phyloP scores from a whole-genome alignment of 2,888 invertebrate species.

The Phortica okadai region DNA sequence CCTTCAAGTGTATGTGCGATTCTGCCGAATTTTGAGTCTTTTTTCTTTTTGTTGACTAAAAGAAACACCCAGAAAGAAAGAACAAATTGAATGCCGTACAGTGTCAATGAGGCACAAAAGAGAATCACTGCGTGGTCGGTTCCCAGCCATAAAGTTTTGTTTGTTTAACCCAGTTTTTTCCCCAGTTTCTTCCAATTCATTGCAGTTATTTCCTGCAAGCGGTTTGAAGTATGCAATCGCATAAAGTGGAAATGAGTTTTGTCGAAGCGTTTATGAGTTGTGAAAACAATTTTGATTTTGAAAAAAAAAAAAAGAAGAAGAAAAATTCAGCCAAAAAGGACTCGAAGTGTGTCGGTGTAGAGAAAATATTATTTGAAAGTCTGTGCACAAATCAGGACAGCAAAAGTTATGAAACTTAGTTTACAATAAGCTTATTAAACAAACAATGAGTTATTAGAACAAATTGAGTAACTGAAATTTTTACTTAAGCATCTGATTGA shows the following conservation, averaged over 20 bases:
- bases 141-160: constrained; percentile 16
- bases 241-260: constrained; percentile 15
- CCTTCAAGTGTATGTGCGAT: background rate
- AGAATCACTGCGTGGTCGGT: background rate
- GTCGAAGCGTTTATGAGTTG: background rate
- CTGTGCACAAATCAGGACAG: no score
- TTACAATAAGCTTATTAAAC: no score
- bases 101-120: constrained; percentile 3
- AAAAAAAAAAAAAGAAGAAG: background rate
- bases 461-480: no score
- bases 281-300: background rate
- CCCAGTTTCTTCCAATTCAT: background rate
- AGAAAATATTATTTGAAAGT: no score
- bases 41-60: background rate
- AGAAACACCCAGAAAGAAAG: background rate
- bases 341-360: no score
- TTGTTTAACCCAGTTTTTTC: constrained; percentile 28
- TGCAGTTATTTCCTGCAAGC: constrained; percentile 21
- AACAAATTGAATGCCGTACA: background rate
- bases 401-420: no score
- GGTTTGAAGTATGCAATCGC: background rate
- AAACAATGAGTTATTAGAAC: no score
- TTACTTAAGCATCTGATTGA: no score
- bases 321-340: no score
- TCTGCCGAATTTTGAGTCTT: background rate